phyloP scores from a whole-genome alignment of 2,888 invertebrate species.

The Phlogophora meticulosa region DNA sequence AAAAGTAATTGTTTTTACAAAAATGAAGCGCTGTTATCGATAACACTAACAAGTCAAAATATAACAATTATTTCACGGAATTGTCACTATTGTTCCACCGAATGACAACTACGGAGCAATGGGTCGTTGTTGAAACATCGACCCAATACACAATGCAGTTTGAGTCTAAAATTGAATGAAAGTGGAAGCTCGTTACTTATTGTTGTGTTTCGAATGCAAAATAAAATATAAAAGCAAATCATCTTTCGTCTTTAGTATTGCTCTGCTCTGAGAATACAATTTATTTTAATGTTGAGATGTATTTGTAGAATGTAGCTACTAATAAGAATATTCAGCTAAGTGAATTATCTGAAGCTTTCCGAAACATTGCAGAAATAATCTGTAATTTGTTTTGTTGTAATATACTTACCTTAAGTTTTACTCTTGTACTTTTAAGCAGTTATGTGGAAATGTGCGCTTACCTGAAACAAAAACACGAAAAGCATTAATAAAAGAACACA shows the following conservation, averaged over 20 bases:
- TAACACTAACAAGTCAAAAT: slow-evolving; percentile 43
- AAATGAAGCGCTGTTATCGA: slow-evolving; percentile 36
- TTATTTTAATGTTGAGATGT: slow-evolving; percentile 12
- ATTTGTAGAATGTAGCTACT: neutral
- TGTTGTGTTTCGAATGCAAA: slow-evolving; percentile 39
- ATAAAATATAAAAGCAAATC: slow-evolving; percentile 47
- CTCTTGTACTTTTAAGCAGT: neutral
- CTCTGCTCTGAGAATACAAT: slow-evolving; percentile 14
- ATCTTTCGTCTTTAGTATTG: slow-evolving; percentile 43
- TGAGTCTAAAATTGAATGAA: slow-evolving; percentile 36
- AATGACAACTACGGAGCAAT: slow-evolving; percentile 37
- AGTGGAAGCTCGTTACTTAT: slow-evolving; percentile 36
- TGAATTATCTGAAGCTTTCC: neutral
- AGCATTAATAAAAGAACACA: neutral
- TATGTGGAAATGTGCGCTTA: slow-evolving; percentile 27
- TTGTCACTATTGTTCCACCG: slow-evolving; percentile 53
- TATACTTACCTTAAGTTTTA: neutral
- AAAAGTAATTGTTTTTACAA: slow-evolving; percentile 33
- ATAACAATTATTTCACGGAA: slow-evolving; percentile 46
- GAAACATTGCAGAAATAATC: neutral
- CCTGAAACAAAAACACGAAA: slow-evolving; percentile 51
- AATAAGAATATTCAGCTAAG: neutral
- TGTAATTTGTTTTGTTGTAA: neutral
- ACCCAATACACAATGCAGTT: slow-evolving; percentile 4
- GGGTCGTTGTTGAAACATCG: slow-evolving; percentile 31